Conservation (phyloP, 2,888 invertebrate species). For the Steinernema hermaphroditum region DNA sequence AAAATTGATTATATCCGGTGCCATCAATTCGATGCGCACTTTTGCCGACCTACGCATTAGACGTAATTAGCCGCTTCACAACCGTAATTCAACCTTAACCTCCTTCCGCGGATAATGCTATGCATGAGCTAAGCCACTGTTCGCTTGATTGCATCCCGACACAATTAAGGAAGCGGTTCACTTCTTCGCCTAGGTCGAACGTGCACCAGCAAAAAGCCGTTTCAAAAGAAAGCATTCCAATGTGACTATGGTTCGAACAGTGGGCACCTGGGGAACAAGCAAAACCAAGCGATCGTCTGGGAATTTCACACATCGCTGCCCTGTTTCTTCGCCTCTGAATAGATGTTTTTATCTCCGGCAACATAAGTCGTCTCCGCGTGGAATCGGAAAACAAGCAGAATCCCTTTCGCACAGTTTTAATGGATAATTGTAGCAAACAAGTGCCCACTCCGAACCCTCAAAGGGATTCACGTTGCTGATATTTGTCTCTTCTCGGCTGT, state of each 20-base stretch:
- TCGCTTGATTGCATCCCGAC: neutral
- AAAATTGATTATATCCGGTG: slow-evolving; percentile 19
- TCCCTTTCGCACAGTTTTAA: neutral
- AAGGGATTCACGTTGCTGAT: neutral
- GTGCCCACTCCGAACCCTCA: neutral
- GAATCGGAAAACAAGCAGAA: neutral
- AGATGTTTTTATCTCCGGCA: slow-evolving; percentile 1
- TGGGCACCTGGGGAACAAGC: too few species aligned
- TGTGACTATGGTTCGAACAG: too few species aligned
- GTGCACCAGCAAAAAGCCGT: too few species aligned
- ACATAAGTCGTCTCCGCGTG: neutral
- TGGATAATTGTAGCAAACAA: neutral
- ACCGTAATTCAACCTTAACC: slow-evolving; percentile 8
- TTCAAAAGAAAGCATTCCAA: too few species aligned
- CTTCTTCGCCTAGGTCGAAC: too few species aligned
- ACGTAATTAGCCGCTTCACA: neutral
- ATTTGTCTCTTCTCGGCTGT: neutral
- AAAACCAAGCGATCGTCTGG: neutral
- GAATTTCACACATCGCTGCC: slow-evolving; percentile 14
- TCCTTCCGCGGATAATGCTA: neutral
- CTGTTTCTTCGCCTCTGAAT: neutral
- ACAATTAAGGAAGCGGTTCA: neutral
- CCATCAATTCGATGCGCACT: slow-evolving; percentile 17
- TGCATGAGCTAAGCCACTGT: slow-evolving; percentile 11
- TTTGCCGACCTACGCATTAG: slow-evolving; percentile 1